These are phyloP conservation scores for Agrilus biguttatus DNA, from an alignment of 2,888 invertebrate genomes.

Conservation along the genomic window DNA sequence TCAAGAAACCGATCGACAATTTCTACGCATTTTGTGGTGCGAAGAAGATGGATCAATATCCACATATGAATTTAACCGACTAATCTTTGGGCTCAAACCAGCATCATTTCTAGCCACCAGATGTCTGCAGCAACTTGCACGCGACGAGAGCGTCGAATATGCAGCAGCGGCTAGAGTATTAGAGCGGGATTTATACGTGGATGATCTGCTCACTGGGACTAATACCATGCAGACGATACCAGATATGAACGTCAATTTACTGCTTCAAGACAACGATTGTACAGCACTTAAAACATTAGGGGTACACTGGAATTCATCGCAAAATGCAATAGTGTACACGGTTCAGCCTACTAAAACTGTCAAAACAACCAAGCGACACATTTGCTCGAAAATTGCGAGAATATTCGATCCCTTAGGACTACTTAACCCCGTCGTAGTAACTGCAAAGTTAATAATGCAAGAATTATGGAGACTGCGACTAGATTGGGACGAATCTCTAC, in stretches of 20 bases:
- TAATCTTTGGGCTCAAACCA: constrained; percentile 16
- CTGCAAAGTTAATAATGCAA: constrained; percentile 15
- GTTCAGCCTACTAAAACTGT: too few species aligned
- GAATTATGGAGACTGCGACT: constrained; percentile 12
- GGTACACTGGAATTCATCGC: constrained; percentile 1
- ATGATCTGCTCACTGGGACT: constrained; percentile 13
- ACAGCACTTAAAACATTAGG: constrained; percentile 2
- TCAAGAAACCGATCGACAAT: constrained; percentile 12
- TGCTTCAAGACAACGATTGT: neutral
- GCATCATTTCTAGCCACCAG: constrained; percentile 16
- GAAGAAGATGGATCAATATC: constrained; percentile 9
- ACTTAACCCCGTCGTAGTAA: constrained; percentile 12
- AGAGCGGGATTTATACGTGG: constrained; percentile 15
- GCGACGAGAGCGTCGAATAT: constrained; percentile 13
- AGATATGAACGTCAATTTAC: neutral
- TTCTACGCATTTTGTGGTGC: constrained; percentile 23
- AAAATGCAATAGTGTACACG: constrained; percentile 2
- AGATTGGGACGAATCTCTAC: constrained; percentile 15
- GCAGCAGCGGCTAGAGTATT: constrained; percentile 6
- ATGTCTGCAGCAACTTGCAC: constrained; percentile 1
- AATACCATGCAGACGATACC: neutral
- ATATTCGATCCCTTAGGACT: constrained; percentile 13
- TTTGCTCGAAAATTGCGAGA: constrained; percentile 8
- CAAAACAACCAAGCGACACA: constrained; percentile 1
- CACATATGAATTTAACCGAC: neutral